Conservation (phyloP, 2,797 vertebrate genomes). For the Hapalemur alaotrensis region DNA sequence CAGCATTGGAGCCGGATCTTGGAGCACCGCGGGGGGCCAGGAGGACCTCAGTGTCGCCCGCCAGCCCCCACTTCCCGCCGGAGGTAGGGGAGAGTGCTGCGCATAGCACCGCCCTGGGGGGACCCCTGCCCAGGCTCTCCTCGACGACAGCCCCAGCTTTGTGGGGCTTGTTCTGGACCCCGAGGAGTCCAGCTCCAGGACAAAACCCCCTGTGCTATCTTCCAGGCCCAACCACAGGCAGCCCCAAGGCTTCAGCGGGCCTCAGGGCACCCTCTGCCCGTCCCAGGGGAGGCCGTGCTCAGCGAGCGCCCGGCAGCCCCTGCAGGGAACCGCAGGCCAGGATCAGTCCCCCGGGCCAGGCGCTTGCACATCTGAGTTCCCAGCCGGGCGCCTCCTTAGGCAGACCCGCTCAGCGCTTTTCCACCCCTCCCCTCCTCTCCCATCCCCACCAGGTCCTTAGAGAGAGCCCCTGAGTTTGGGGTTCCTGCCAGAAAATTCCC, state of each 20-base stretch:
- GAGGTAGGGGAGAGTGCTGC: background rate
- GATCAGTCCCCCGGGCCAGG: background rate
- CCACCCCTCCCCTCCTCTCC: rapidly evolving
- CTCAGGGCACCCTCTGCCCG: rapidly evolving
- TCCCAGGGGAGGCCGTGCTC: rapidly evolving
- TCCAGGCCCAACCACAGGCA: background rate
- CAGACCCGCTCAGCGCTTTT: too few relatives aligned
- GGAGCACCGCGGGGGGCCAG: background rate
- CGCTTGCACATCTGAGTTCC: background rate
- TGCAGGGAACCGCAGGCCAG: background rate
- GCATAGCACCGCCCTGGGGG: rapidly evolving
- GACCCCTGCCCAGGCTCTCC: background rate
- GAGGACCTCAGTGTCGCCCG: rapidly evolving
- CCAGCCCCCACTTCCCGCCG: background rate
- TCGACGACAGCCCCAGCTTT: rapidly evolving
- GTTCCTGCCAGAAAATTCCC: background rate
- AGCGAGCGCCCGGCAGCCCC: rapidly evolving
- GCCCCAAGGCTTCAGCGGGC: background rate
- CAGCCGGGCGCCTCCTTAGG: background rate
- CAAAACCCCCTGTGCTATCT: rapidly evolving
- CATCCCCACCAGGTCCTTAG: background rate
- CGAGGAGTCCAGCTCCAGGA: background rate
- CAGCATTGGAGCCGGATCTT: too few relatives aligned
- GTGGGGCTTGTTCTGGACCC: background rate
- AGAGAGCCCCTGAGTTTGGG: background rate